phyloP scores from a whole-genome alignment of 37 sponge, comb jelly and placozoan species.

The Bolinopsis microptera region DNA sequence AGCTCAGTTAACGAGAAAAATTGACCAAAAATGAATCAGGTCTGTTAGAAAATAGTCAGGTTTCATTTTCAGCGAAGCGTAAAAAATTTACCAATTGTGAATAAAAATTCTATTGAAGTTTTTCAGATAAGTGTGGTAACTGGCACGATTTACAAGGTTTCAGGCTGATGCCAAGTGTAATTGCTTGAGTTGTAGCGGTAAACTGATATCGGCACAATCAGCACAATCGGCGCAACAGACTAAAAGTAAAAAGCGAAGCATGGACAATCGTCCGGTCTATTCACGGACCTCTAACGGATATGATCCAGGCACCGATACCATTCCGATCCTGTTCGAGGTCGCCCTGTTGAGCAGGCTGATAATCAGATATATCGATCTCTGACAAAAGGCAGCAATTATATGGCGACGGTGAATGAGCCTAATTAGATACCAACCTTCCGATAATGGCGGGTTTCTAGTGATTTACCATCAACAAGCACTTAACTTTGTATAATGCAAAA shows the following conservation, averaged over 20 bases:
- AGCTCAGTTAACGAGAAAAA: too few species aligned
- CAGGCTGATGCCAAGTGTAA: not conserved
- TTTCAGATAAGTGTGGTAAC: not conserved
- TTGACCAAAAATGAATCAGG: too few species aligned
- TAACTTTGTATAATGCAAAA: not conserved
- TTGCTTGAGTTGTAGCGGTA: not conserved
- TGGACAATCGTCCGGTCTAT: not conserved
- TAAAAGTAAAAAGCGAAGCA: not conserved
- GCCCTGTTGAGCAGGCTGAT: not conserved
- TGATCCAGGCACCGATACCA: not conserved
- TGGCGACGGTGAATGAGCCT: not conserved
- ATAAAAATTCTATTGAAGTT: too few species aligned
- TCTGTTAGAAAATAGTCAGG: too few species aligned
- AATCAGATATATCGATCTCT: not conserved
- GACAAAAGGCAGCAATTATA: not conserved
- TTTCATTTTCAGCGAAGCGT: too few species aligned
- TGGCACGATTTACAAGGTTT: not conserved
- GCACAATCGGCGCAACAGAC: too few species aligned
- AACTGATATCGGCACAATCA: not conserved
- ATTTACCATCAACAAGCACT: not conserved
- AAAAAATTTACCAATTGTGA: too few species aligned
- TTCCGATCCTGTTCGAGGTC: not conserved
- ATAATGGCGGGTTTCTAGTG: not conserved
- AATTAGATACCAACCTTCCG: not conserved
- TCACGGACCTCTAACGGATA: not conserved